Base-by-base conservation (phyloP, 2,888 invertebrate genomes). In the Cataglyphis rosenhaueri region DNA sequence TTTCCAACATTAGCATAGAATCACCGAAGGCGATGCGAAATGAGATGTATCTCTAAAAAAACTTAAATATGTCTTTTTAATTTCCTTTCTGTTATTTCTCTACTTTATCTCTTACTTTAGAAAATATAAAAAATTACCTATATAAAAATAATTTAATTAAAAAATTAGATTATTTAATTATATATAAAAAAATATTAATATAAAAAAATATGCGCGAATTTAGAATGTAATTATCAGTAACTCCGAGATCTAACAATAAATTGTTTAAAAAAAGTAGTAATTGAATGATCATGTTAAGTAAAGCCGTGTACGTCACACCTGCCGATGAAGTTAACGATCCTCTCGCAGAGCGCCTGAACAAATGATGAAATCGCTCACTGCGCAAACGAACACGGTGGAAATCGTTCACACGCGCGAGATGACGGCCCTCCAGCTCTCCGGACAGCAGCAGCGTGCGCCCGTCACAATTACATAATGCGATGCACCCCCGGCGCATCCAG, bases 381-480 rank as follows among this genome's bases (percentile, higher is more conserved):
- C 66, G 68, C 75, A 61, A 82, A 38, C 79, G 52, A 52, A 2
- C n/a, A 52, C n/a, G 32, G 9, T 61, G 52, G 59, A 83, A 78
- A 84, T 83, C 86, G 91, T 92, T 93, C 92, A 92, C 93, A 93
- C 92, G 92, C 90, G 87, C 88, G 89, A 90, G 88, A 86, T 84
- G 85, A 82, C 21, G 79, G 68, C 82, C 86, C 84, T 66, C 79
- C 85, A 57, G 25, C 75, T 52, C 68, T 78, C 12, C 62, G 79
- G 64, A 64, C 85, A 78, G 59, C 76, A 52, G 65, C 75, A 83
- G 81, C 87, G 82, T 87, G 86, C 90, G 87, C 88, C 91, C 90
- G 85, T 91, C 88, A 91, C 92, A 92, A 94, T 94, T 94, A 94
- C 89, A 91, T 94, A 94, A 94, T 94, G 91, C 92, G 92, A 93